phyloP scores from a whole-genome alignment of 2,113 vertebrate genomes.

The Stegastes partitus region DNA sequence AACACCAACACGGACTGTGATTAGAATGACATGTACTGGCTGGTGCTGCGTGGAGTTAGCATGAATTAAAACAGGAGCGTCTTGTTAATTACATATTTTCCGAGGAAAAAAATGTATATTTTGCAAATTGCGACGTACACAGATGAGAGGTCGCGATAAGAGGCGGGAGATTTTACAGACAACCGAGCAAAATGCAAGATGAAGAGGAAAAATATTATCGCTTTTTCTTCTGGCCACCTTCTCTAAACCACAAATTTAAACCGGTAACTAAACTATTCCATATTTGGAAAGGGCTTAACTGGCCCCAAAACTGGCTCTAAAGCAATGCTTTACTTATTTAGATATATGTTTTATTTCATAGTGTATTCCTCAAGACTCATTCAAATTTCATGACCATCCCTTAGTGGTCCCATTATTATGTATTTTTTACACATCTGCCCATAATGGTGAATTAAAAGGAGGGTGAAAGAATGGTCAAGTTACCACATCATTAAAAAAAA shows the following conservation, averaged over 20 bases:
- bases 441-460: conserved; percentile 75
- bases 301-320: conserved; percentile 35
- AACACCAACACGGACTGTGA: conserved; percentile 49
- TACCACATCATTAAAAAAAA: conserved; percentile 79
- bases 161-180: neutral
- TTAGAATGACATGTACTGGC: conserved; percentile 39
- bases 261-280: conserved; percentile 10
- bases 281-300: conserved; percentile 38
- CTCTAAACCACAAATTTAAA: conserved; percentile 28
- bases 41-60: neutral
- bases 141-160: neutral
- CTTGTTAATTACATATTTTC: conserved; percentile 11
- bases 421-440: conserved; percentile 79
- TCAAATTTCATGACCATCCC: conserved; percentile 79
- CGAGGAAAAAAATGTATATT: neutral
- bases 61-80: conserved; percentile 5
- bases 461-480: conserved; percentile 76
- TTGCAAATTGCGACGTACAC: neutral
- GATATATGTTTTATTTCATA: conserved; percentile 61
- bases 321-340: conserved; percentile 46
- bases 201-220: neutral
- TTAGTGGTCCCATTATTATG: conserved; percentile 79
- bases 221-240: neutral
- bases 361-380: conserved; percentile 72
- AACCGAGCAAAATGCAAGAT: conserved; percentile 3